phyloP scores from a whole-genome alignment of 2,113 vertebrate species.

The Synodontis membranacea region DNA sequence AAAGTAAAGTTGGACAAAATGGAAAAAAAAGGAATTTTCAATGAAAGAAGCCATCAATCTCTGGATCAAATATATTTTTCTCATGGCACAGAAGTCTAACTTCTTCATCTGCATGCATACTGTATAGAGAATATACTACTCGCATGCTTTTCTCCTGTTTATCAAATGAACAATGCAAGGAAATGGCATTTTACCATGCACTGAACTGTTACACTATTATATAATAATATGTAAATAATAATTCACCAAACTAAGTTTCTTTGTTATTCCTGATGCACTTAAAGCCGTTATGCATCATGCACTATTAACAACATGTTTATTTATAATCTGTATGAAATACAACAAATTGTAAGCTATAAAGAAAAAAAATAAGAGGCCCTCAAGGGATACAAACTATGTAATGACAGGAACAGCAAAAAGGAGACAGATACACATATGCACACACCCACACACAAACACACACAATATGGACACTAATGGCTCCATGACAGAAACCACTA shows the following conservation, averaged over 20 bases:
- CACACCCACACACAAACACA: conserved; percentile 23
- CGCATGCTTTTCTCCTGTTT: not conserved
- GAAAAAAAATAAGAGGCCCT: conserved; percentile 39
- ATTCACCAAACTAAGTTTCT: not conserved
- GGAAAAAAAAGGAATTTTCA: no score
- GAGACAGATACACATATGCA: conserved; percentile 23
- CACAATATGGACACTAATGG: conserved; percentile 11
- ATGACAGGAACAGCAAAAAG: conserved; percentile 39
- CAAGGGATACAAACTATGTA: conserved; percentile 35
- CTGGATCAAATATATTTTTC: no score
- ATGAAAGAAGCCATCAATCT: not conserved
- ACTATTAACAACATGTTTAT: conserved; percentile 43
- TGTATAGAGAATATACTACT: not conserved
- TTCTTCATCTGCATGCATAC: not conserved
- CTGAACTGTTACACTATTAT: not conserved
- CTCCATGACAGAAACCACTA: conserved; percentile 35
- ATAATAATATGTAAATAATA: not conserved
- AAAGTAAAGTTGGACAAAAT: no score
- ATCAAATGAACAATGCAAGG: not conserved
- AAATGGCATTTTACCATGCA: not conserved
- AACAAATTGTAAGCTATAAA: conserved; percentile 28
- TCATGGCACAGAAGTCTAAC: not conserved
- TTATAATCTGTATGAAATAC: conserved; percentile 42
- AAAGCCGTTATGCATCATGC: conserved; percentile 20
- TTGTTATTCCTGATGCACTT: not conserved